Percentiles rank a stretch among this genome's conserved stretches.
Evolutionary conservation across 1,140 invertebrate genomes (phyloP).

Genomic region (Adoxophyes honmai): DNA sequence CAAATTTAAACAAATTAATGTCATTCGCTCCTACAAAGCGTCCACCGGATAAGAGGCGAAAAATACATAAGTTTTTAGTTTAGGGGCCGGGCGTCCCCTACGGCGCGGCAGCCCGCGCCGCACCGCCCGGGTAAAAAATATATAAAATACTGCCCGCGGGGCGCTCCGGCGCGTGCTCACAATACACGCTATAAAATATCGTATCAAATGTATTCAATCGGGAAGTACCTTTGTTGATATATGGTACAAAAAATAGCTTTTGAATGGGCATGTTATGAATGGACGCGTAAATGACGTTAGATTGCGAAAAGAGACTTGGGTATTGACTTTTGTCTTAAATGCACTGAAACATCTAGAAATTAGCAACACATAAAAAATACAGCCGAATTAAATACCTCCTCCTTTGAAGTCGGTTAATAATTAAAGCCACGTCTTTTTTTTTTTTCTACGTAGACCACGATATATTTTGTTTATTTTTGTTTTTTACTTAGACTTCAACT

Average conservation of each 20-base stretch:
- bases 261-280: conserved; percentile 25
- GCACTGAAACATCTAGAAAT: conserved; percentile 38
- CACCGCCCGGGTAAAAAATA: conserved; percentile 42
- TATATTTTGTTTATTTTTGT: too few relatives aligned
- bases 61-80: conserved; percentile 77
- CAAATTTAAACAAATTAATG: conserved; percentile 62
- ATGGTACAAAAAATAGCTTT: conserved; percentile 47
- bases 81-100: conserved; percentile 51
- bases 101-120: conserved; percentile 20
- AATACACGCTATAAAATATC: conserved; percentile 57
- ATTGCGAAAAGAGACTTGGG: conserved; percentile 33
- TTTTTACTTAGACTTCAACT: too few relatives aligned
- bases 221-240: conserved; percentile 56
- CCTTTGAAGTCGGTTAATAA: too few relatives aligned
- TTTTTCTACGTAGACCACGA: too few relatives aligned
- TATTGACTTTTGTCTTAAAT: conserved; percentile 19
- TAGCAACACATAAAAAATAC: too few relatives aligned
- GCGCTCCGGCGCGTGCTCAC: conserved; percentile 56
- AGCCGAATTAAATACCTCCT: too few relatives aligned
- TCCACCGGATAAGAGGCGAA: conserved; percentile 73
- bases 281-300: conserved; percentile 27
- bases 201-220: conserved; percentile 68
- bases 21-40: conserved; percentile 65
- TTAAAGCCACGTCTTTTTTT: too few relatives aligned
- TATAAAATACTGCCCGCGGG: conserved; percentile 41